Percentiles rank a stretch among this genome's conserved stretches.
Conservation (phyloP, 2,113 vertebrate genomes). For the Cisticola juncidis region DNA sequence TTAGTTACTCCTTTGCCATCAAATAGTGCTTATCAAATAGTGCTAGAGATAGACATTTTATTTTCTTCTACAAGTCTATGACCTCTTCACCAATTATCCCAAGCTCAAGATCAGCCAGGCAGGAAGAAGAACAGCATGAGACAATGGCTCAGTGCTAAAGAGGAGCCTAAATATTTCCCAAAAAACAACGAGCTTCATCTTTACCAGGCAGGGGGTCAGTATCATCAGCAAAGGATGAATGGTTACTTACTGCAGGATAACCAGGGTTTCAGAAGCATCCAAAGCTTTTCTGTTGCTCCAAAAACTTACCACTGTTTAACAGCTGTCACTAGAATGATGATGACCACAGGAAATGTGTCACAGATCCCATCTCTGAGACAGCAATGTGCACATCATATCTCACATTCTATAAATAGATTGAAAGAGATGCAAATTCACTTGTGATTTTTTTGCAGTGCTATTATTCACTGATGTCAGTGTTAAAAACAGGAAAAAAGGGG, state of each 20-base stretch:
- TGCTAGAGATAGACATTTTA: background rate
- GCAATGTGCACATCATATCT: fast-evolving
- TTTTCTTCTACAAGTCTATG: background rate
- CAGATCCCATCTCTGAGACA: background rate
- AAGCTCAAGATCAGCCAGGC: constrained; percentile 22
- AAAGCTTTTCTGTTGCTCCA: background rate
- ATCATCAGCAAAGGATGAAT: constrained; percentile 39
- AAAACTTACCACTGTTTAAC: background rate
- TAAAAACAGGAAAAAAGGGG: background rate
- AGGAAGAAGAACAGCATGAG: constrained; percentile 28
- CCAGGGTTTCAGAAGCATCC: background rate
- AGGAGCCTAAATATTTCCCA: background rate
- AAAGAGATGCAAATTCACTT: background rate
- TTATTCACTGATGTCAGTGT: background rate
- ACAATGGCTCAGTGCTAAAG: background rate
- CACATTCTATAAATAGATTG: background rate
- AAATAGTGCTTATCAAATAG: background rate
- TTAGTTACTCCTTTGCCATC: background rate
- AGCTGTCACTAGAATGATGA: background rate
- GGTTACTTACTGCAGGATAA: background rate
- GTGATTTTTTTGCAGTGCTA: background rate
- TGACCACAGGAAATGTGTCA: background rate
- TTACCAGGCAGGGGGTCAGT: background rate
- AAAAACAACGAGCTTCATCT: background rate
- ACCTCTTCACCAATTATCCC: constrained; percentile 39